Conservation (phyloP, 2,113 vertebrate genomes). For the Salvelinus sp. region DNA sequence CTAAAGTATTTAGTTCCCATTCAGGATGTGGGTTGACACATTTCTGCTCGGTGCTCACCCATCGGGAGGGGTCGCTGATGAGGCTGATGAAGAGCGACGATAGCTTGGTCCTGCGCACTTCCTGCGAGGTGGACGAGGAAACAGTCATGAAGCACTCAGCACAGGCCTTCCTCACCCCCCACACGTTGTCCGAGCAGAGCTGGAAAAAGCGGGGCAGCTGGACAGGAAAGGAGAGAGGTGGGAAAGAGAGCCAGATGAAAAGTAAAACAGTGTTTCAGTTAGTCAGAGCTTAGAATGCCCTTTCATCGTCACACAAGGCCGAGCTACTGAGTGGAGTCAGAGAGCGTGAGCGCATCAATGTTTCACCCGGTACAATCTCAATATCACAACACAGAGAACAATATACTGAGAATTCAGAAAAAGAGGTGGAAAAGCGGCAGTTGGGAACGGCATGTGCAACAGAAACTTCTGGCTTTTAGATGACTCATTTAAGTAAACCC, state of each 20-base stretch:
- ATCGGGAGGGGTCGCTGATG: conserved; percentile 90
- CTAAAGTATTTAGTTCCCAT: too few species aligned
- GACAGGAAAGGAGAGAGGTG: conserved; percentile 1
- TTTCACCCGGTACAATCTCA: not conserved
- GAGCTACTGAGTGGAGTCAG: not conserved
- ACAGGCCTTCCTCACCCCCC: conserved; percentile 89
- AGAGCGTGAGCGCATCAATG: too few species aligned
- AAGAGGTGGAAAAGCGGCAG: too few species aligned
- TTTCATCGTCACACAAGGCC: not conserved
- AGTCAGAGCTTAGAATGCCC: not conserved
- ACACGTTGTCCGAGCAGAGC: conserved; percentile 88
- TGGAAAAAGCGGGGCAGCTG: conserved; percentile 65
- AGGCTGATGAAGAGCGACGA: conserved; percentile 87
- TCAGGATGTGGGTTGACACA: too few species aligned
- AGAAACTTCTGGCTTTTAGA: too few species aligned
- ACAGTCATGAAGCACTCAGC: conserved; percentile 91
- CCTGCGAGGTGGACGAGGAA: conserved; percentile 86
- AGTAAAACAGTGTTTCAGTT: not conserved
- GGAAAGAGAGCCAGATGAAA: not conserved
- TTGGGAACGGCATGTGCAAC: too few species aligned
- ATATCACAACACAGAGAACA: not conserved
- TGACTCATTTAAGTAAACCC: too few species aligned
- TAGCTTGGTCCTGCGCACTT: conserved; percentile 82
- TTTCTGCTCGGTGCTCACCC: conserved; percentile 68
- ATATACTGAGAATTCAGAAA: too few species aligned